Evolutionary conservation across 2,888 invertebrate species (phyloP), one percentile per base, ranked within the genome.

Genomic region (Sinelater perroti): DNA sequence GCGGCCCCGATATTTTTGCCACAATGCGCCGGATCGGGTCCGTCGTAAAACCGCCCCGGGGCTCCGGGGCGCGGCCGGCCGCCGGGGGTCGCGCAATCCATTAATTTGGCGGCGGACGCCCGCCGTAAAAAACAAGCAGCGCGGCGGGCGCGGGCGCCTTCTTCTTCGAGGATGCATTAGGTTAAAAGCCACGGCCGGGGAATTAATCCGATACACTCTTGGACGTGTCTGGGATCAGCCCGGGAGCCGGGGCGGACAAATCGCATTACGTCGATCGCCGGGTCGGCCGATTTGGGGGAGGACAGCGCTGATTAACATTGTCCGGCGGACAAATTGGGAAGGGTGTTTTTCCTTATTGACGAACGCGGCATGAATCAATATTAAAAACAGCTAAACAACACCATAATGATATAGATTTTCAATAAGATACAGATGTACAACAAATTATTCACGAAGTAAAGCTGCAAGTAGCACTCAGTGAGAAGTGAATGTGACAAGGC

Each of bases 161-260:
- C 62, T 68, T 65, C 61, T 62, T 65, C 60, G 60, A 63, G 64
- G 70, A 67, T 68, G 60, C 70, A 71, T 71, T 70, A 70, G 69
- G 70, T 69, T 71, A 70, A 71, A 71, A 70, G 71, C 70, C 62
- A 60, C 61, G 63, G 59, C 63, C 62, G 67, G 61, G 67, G 70
- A 69, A 71, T 71, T 71, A 71, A 69, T 70, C 63, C 70, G 67
- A 69, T 71, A 70, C 69, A 69, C 66, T 62, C 61, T 66, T 65
- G 64, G 69, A 71, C 69, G 66, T 67, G 70, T 69, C 65, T 61
- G 62, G 69, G 63, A 68, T 64, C 64, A 66, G 62, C 63, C 63
- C 55, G 35, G 57, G 46, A 52, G 31, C 50, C 33, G 49, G 54
- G 45, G 52, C 56, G 51, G 42, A 62, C 59, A 64, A 66, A 66